These are phyloP conservation scores for Rhegmatorhina hoffmannsi DNA, from an alignment of 2,113 vertebrate genomes.

Conservation along the genomic window DNA sequence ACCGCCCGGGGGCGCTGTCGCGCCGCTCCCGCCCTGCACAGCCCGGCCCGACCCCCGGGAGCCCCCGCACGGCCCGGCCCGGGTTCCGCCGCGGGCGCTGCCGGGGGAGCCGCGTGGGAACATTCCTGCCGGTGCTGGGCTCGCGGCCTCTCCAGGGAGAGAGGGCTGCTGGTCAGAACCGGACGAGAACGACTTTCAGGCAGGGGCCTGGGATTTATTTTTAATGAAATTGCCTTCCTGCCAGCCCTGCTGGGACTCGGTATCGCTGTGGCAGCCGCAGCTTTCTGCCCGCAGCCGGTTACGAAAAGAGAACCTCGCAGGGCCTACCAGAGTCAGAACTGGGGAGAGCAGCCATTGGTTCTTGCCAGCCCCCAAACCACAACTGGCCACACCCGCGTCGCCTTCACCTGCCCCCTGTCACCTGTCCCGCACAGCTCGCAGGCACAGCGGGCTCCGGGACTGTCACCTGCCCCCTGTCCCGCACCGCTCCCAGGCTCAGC, in stretches of 20 bases:
- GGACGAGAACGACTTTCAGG: neutral
- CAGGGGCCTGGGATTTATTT: neutral
- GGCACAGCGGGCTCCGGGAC: neutral
- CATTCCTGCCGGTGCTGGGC: neutral
- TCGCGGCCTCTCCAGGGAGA: neutral
- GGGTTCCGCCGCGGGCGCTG: too few species aligned
- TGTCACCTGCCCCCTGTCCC: too few species aligned
- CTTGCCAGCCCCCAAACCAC: neutral
- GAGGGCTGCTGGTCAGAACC: neutral
- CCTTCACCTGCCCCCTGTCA: neutral
- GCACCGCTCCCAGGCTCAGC: neutral
- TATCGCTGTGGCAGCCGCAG: neutral
- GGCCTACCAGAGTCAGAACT: neutral
- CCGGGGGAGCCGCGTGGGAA: neutral
- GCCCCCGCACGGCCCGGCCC: too few species aligned
- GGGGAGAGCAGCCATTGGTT: neutral
- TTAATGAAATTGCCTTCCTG: neutral
- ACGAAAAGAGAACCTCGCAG: neutral
- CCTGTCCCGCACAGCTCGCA: neutral
- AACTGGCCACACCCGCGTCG: neutral
- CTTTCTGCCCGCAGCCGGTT: rapidly evolving
- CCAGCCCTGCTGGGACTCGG: neutral
- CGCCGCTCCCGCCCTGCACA: too few species aligned
- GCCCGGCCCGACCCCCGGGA: too few species aligned
- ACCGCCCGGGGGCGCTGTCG: too few species aligned